Percentiles rank a stretch among this genome's conserved stretches.
phyloP scores from a whole-genome alignment of 2,797 vertebrate species.

The Paguma larvata region DNA sequence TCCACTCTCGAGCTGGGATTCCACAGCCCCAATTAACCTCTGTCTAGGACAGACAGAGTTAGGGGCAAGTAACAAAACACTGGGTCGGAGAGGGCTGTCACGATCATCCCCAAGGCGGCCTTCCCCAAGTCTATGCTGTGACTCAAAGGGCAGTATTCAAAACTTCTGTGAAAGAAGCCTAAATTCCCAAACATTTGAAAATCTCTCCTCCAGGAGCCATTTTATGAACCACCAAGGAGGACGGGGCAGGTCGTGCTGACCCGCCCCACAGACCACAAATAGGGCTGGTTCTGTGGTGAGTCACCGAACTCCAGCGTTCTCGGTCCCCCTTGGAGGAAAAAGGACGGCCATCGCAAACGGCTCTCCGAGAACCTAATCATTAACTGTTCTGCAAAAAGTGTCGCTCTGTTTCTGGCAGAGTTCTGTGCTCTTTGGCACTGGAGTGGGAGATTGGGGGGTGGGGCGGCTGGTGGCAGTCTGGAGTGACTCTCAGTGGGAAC shows the following conservation, averaged over 20 bases:
- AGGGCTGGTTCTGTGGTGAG: background rate
- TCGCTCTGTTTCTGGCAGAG: background rate
- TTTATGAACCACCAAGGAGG: conserved; percentile 62
- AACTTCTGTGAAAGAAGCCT: conserved; percentile 38
- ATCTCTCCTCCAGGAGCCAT: conserved; percentile 46
- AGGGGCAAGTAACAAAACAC: background rate
- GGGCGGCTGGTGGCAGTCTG: conserved; percentile 40
- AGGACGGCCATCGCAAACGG: background rate
- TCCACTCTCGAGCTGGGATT: background rate
- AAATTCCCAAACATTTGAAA: conserved; percentile 34
- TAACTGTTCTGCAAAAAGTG: conserved; percentile 16
- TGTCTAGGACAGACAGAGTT: background rate
- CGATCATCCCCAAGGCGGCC: background rate
- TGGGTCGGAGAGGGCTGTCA: background rate
- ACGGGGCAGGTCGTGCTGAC: background rate
- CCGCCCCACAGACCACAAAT: conserved; percentile 43
- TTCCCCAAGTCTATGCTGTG: background rate
- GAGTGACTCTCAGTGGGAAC: conserved; percentile 78
- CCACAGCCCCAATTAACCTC: background rate
- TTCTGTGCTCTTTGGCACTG: background rate
- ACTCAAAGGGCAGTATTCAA: background rate
- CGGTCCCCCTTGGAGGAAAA: background rate
- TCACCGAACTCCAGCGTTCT: conserved; percentile 30
- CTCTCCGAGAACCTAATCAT: conserved; percentile 45
- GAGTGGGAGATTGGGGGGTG: background rate